Conservation (phyloP, 2,888 invertebrate genomes). For the Andricus quercusramuli region DNA sequence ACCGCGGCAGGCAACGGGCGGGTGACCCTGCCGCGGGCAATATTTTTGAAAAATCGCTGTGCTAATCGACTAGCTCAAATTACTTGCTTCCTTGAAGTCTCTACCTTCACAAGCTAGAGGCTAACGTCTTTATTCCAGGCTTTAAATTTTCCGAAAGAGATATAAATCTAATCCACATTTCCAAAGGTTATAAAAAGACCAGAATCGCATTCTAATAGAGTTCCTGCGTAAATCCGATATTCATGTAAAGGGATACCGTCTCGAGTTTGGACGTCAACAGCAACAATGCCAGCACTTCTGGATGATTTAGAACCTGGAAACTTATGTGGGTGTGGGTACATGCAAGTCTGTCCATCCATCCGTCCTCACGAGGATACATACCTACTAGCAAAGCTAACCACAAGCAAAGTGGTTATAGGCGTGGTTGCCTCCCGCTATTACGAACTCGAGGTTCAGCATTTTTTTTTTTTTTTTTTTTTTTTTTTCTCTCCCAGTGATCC, state of each 20-base stretch:
- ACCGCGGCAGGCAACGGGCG: too few species aligned
- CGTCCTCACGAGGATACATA: slow-evolving; percentile 21
- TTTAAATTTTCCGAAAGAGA: not conserved
- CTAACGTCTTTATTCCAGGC: not conserved
- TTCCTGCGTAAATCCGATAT: not conserved
- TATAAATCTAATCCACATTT: not conserved
- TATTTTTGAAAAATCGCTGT: too few species aligned
- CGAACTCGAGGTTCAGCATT: not conserved
- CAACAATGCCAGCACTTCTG: slow-evolving; percentile 57
- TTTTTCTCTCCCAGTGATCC: not conserved
- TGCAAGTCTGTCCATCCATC: slow-evolving; percentile 20
- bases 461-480: not conserved
- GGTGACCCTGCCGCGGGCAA: too few species aligned
- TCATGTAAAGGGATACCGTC: slow-evolving; percentile 25
- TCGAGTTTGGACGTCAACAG: slow-evolving; percentile 52
- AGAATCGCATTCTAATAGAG: slow-evolving; percentile 15
- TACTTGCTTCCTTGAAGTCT: too few species aligned
- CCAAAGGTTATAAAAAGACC: not conserved
- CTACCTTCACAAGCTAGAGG: not conserved
- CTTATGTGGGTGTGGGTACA: slow-evolving; percentile 55
- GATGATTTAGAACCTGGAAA: slow-evolving; percentile 56
- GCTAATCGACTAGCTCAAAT: too few species aligned
- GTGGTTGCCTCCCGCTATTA: slow-evolving; percentile 39
- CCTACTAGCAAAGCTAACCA: slow-evolving; percentile 24
- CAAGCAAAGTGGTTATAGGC: slow-evolving; percentile 36